phyloP scores from a whole-genome alignment of 35 echinoderm and acorn worm genomes.

The Apostichopus californicus region DNA sequence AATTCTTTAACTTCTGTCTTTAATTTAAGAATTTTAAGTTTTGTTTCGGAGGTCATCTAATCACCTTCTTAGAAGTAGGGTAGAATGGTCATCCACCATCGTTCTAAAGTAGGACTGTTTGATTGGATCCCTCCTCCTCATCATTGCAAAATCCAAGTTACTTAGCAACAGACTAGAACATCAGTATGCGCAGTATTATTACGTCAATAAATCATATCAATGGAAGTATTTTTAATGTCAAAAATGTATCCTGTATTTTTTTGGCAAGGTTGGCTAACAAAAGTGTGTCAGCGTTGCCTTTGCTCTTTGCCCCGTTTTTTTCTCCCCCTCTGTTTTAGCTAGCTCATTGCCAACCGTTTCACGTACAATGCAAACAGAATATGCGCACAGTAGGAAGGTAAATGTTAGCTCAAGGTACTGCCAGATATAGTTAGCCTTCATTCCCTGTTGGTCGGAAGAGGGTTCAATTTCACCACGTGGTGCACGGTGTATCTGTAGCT shows the following conservation, averaged over 20 bases:
- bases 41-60: not conserved
- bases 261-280: not conserved
- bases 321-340: too few relatives aligned
- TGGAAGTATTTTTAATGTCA: slow-evolving; percentile 29
- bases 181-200: not conserved
- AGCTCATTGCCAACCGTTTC: slow-evolving; percentile 5
- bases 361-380: slow-evolving; percentile 8
- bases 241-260: slow-evolving; percentile 23
- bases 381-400: slow-evolving; percentile 8
- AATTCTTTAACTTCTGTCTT: not conserved
- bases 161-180: not conserved
- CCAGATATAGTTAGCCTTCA: slow-evolving; percentile 21
- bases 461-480: slow-evolving; percentile 21
- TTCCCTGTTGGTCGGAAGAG: not conserved
- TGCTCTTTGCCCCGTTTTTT: slow-evolving; percentile 44
- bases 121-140: not conserved
- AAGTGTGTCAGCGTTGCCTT: slow-evolving; percentile 28
- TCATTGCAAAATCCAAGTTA: not conserved
- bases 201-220: slow-evolving; percentile 34
- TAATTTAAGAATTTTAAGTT: slow-evolving; percentile 7
- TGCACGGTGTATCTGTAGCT: not conserved
- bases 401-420: slow-evolving; percentile 34
- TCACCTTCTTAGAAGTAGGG: not conserved
- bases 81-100: not conserved
- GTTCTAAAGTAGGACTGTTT: not conserved